These are phyloP conservation scores for Euphonia xanthogaster DNA, from an alignment of 2,797 vertebrate species.

Conservation along the genomic window DNA sequence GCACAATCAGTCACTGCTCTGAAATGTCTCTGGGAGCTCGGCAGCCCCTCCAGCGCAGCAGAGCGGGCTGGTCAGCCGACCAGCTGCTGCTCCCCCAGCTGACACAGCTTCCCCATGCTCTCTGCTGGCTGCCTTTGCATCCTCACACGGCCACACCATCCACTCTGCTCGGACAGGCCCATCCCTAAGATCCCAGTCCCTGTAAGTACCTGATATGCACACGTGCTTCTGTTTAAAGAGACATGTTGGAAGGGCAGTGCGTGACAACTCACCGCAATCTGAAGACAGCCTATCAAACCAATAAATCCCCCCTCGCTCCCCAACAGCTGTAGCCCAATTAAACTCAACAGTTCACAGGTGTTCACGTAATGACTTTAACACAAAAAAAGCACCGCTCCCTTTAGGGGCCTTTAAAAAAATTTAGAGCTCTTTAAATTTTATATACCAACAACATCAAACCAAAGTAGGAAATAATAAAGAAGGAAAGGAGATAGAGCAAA, in stretches of 20 bases:
- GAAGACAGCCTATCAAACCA: conserved; percentile 54
- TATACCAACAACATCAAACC: conserved; percentile 79
- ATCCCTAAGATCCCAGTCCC: neutral
- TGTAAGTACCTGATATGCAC: neutral
- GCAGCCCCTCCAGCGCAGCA: accelerated
- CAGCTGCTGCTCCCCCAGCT: neutral
- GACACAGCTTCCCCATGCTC: neutral
- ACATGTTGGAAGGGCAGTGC: neutral
- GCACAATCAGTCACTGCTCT: neutral
- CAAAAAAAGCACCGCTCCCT: conserved; percentile 72
- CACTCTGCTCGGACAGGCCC: neutral
- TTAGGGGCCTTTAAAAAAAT: conserved; percentile 79
- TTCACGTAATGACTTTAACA: conserved; percentile 75
- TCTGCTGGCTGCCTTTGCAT: neutral
- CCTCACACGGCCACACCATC: neutral
- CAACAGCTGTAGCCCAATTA: conserved; percentile 80
- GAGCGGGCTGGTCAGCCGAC: neutral
- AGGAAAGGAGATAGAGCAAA: conserved; percentile 42
- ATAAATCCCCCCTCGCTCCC: conserved; percentile 55
- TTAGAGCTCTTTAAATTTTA: conserved; percentile 83
- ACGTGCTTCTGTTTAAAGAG: conserved; percentile 2
- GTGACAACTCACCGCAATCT: neutral
- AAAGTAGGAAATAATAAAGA: conserved; percentile 77
- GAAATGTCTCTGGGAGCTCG: neutral
- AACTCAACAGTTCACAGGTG: conserved; percentile 79